A percentile compares a stretch with the other conserved stretches of the same genome.
These are phyloP conservation scores for Xerus rutilus DNA, from an alignment of 2,797 vertebrate species.

Conservation along the genomic window DNA sequence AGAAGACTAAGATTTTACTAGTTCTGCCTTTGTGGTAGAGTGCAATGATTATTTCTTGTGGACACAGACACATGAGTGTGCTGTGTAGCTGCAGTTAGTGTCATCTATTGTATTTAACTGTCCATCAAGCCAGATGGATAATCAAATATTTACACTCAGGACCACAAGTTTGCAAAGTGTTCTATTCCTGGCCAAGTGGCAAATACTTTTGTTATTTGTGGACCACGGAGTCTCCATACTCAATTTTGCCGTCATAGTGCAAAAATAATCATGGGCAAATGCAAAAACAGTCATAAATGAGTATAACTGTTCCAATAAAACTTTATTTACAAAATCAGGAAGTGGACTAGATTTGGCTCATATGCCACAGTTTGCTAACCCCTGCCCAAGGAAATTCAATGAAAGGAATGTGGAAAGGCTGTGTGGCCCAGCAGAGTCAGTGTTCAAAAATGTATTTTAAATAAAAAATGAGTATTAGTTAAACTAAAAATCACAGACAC, in stretches of 20 bases:
- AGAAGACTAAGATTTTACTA: neutral
- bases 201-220: slow-evolving; percentile 45
- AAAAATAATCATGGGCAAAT: slow-evolving; percentile 17
- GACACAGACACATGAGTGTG: neutral
- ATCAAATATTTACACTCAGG: neutral
- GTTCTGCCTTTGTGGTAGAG: neutral
- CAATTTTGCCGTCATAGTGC: neutral
- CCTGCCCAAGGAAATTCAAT: neutral
- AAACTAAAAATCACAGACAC: neutral
- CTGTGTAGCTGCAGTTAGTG: neutral
- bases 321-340: slow-evolving; percentile 51
- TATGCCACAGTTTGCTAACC: neutral
- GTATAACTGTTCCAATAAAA: neutral
- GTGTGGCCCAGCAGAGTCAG: neutral
- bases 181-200: neutral
- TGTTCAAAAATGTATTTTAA: slow-evolving; percentile 28
- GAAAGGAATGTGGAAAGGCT: neutral
- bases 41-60: neutral
- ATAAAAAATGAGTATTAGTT: neutral
- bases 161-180: neutral
- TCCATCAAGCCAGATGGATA: neutral
- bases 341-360: neutral
- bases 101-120: neutral
- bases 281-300: neutral
- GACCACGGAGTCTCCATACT: neutral